Base-by-base conservation (phyloP, 2,113 vertebrate species). In the Tapirus terrestris region DNA sequence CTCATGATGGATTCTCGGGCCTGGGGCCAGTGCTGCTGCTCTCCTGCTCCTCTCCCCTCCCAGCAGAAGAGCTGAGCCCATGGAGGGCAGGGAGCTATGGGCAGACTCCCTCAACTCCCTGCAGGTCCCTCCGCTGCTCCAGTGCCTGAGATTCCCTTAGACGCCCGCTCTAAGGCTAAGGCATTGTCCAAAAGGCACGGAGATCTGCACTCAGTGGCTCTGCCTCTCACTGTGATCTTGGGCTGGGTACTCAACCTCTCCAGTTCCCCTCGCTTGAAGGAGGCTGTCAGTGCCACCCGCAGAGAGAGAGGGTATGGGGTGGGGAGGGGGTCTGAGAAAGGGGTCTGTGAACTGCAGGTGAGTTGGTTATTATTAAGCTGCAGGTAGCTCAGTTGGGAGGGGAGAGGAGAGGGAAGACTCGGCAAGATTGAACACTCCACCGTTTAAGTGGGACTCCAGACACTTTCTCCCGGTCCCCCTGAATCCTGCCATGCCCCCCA, bases 181-280 rank as follows among this genome's bases (percentile, higher is more conserved):
- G 27, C 29, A 0, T 0, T 1, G 3, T 36, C 53, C 11, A 45
- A 53, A 33, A 17, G 25, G 45, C 48, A 39, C 58, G 12, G 25
- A 43, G 83, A 11, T 9, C 96, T 60, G 43, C 16, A 0, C 43
- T 16, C 12, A 1, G 68, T 5, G 1, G 25, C 86, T 63, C 60
- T 33, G 77, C 14, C 53, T 45, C 51, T 43, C 29, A 0, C 14
- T 2, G 61, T 2, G 48, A 13, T 8, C 48, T 13, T 7, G 7
- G 80, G 45, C 53, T 6, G 39, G 39, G 31, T 2, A 6, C 48
- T 60, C 29, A 51, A 1, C 23, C 9, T 61, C 10, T 3, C 80
- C 25, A 1, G 18, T 45, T 39, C 27, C 11, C 67, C 17, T 53
- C 51, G 58, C 53, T 82, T 53, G 51, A 61, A 11, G 5, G 63